These are phyloP conservation scores for Endomychus coccineus DNA, from an alignment of 2,888 invertebrate genomes.

Conservation along the genomic window DNA sequence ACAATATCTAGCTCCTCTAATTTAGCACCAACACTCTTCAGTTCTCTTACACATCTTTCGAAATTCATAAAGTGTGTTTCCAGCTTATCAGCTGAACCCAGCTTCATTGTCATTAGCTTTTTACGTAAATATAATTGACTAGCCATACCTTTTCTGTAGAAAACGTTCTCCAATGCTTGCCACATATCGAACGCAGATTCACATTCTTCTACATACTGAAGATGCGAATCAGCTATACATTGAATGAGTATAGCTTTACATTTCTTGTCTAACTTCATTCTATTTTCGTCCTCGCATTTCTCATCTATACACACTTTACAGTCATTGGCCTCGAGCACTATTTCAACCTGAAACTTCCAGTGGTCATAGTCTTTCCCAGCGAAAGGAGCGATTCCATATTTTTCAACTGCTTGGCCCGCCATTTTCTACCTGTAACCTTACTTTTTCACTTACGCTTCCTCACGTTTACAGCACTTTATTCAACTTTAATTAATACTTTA, in stretches of 20 bases:
- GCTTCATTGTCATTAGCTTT: slow-evolving; percentile 24
- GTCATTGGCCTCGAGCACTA: too few species aligned
- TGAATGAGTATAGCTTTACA: slow-evolving; percentile 25
- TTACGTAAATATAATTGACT: slow-evolving; percentile 24
- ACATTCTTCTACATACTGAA: slow-evolving; percentile 26
- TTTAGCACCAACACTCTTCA: slow-evolving; percentile 21
- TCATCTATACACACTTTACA: too few species aligned
- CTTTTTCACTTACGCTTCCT: too few species aligned
- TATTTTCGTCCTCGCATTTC: slow-evolving; percentile 16
- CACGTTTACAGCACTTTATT: too few species aligned
- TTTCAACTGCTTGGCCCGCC: too few species aligned
- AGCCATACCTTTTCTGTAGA: slow-evolving; percentile 24
- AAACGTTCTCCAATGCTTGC: slow-evolving; percentile 22
- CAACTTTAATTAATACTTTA: too few species aligned
- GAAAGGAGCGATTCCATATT: too few species aligned
- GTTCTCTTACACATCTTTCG: slow-evolving; percentile 23
- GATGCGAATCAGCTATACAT: slow-evolving; percentile 24
- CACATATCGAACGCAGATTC: slow-evolving; percentile 25
- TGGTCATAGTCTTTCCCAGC: too few species aligned
- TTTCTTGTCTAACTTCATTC: slow-evolving; percentile 18
- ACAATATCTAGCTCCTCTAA: slow-evolving; percentile 18
- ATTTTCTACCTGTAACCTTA: too few species aligned
- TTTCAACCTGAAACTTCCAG: too few species aligned
- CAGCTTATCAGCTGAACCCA: slow-evolving; percentile 17
- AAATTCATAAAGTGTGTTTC: slow-evolving; percentile 25